phyloP scores from a whole-genome alignment of 2,113 vertebrate species.

The Trochalopteron elliotii region DNA sequence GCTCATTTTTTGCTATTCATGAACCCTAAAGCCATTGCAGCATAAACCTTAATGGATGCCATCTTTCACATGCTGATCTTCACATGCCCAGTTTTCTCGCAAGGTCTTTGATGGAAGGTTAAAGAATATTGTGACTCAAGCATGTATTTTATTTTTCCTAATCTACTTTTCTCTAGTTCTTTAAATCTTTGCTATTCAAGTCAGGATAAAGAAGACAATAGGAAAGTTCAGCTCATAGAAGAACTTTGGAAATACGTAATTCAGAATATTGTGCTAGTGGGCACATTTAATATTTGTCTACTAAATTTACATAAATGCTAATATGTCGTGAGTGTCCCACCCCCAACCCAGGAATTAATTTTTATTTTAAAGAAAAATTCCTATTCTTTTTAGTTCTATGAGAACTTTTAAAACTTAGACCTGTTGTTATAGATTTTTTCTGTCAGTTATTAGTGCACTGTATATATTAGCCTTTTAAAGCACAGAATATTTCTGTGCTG shows the following conservation, averaged over 20 bases:
- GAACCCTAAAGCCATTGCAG: slow-evolving; percentile 33
- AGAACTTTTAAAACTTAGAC: neutral
- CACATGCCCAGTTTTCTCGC: neutral
- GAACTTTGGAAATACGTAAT: neutral
- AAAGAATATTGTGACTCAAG: slow-evolving; percentile 18
- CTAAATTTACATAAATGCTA: neutral
- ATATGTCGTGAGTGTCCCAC: neutral
- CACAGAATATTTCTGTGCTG: neutral
- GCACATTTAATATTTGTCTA: neutral
- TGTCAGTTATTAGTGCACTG: neutral
- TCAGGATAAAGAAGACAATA: neutral
- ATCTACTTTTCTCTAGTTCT: slow-evolving; percentile 11
- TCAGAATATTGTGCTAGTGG: neutral
- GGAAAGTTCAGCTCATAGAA: neutral
- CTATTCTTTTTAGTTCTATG: neutral
- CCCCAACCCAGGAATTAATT: neutral
- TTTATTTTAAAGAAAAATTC: neutral
- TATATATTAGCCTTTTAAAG: neutral
- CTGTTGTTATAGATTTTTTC: neutral
- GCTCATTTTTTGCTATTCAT: slow-evolving; percentile 53
- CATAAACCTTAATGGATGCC: slow-evolving; percentile 33
- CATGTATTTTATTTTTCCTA: slow-evolving; percentile 39
- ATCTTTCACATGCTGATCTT: slow-evolving; percentile 50
- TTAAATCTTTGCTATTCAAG: slow-evolving; percentile 9
- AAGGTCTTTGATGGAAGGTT: slow-evolving; percentile 9